phyloP scores from a whole-genome alignment of 2,888 invertebrate species.

The Flabesymbios commensalis region DNA sequence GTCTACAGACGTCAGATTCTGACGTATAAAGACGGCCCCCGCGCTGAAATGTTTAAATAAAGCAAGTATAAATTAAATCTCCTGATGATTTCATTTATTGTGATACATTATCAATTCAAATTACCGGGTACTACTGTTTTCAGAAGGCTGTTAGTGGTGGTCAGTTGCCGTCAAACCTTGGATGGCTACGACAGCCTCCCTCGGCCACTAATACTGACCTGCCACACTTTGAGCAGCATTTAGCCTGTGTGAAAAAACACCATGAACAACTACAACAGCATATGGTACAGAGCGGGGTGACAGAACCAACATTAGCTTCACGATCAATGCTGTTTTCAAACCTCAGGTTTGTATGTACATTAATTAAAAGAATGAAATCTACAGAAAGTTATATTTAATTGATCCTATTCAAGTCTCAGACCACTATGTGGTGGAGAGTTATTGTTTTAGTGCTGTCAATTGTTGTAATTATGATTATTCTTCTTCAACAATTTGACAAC shows the following conservation, averaged over 20 bases:
- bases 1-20: too few relatives aligned
- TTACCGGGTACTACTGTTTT: too few relatives aligned
- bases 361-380: background rate
- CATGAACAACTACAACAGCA: constrained; percentile 18
- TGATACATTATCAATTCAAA: too few relatives aligned
- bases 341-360: constrained; percentile 12
- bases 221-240: constrained; percentile 19
- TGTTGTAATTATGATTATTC: background rate
- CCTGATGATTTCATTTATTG: too few relatives aligned
- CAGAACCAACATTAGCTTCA: constrained; percentile 14
- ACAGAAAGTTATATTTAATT: background rate
- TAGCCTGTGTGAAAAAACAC: constrained; percentile 21
- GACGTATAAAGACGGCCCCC: too few relatives aligned
- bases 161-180: too few relatives aligned
- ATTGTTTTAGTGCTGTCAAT: background rate
- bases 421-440: background rate
- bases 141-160: too few relatives aligned
- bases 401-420: background rate
- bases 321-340: constrained; percentile 17
- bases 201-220: background rate
- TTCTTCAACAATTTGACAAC: background rate
- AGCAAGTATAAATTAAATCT: too few relatives aligned
- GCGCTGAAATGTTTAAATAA: too few relatives aligned
- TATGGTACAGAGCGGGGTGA: constrained; percentile 10
- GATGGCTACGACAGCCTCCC: too few relatives aligned